Conservation (phyloP, 2,797 vertebrate genomes). For the Rallus crepitans region DNA sequence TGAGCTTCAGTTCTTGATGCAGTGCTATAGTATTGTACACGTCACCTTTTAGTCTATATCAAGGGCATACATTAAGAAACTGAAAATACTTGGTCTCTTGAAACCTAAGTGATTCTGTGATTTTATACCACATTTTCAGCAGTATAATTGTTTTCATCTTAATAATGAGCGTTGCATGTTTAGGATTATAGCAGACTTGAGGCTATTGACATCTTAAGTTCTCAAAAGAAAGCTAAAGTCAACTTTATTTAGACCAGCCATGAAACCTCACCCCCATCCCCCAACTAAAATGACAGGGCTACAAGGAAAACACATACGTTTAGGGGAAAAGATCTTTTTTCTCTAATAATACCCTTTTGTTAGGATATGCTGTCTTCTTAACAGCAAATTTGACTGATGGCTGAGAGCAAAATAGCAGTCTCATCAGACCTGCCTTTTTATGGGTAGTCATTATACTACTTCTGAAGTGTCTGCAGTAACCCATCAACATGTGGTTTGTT, state of each 20-base stretch:
- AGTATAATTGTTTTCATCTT: neutral
- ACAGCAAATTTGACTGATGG: neutral
- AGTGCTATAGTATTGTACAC: too few species aligned
- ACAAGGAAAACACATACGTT: neutral
- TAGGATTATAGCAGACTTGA: neutral
- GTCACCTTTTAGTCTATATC: too few species aligned
- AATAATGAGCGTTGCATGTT: neutral
- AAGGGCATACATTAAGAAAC: too few species aligned
- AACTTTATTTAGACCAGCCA: neutral
- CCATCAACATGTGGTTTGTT: neutral
- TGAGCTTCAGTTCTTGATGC: too few species aligned
- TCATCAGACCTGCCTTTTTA: conserved; percentile 12
- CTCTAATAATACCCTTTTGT: neutral
- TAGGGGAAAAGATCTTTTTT: neutral
- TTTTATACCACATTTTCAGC: neutral
- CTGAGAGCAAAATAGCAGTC: neutral
- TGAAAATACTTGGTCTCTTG: too few species aligned
- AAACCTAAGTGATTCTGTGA: too few species aligned
- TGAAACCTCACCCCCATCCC: neutral
- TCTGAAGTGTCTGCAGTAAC: neutral
- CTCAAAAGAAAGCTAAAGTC: neutral
- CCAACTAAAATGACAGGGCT: neutral
- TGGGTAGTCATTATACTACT: neutral
- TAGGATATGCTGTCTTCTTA: neutral
- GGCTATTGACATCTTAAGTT: neutral